phyloP scores from a whole-genome alignment of 2,888 invertebrate genomes.

The Sinelater perroti region DNA sequence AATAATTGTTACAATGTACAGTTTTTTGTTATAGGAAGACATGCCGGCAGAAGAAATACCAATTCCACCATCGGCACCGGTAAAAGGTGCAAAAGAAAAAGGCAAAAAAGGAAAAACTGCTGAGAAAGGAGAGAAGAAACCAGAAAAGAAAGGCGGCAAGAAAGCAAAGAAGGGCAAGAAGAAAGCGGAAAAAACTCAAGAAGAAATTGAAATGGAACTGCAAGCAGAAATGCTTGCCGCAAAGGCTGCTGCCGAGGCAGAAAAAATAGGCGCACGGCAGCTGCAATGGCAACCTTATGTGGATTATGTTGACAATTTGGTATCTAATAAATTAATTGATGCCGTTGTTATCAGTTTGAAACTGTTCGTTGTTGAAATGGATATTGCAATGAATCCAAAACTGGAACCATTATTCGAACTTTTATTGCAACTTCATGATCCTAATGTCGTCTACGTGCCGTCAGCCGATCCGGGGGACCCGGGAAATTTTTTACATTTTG shows the following conservation, averaged over 20 bases:
- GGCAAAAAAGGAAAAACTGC: constrained; percentile 51
- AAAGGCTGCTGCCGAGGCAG: constrained; percentile 45
- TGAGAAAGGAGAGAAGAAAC: constrained; percentile 51
- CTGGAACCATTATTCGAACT: constrained; percentile 79
- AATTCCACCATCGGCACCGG: not conserved
- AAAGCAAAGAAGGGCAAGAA: constrained; percentile 30
- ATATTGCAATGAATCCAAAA: constrained; percentile 64
- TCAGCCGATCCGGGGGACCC: constrained; percentile 73
- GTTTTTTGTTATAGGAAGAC: not conserved
- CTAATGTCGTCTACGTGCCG: constrained; percentile 77
- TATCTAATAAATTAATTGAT: constrained; percentile 66
- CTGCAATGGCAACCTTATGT: constrained; percentile 70
- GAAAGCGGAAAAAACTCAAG: constrained; percentile 35
- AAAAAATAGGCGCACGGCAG: constrained; percentile 36
- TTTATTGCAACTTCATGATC: constrained; percentile 75
- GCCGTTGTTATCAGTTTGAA: constrained; percentile 66
- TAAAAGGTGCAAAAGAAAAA: constrained; percentile 11
- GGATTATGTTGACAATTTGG: constrained; percentile 69
- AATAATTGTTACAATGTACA: no score
- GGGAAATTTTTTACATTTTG: constrained; percentile 72
- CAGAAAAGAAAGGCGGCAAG: constrained; percentile 38
- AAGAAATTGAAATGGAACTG: constrained; percentile 37
- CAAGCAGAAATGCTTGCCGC: constrained; percentile 44
- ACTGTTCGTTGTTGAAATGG: constrained; percentile 70
- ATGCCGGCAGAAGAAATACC: not conserved